A percentile compares a stretch with the other conserved stretches of the same genome.
Evolutionary conservation across 2,113 vertebrate genomes (phyloP).

Genomic region (Pollachius pollachius): DNA sequence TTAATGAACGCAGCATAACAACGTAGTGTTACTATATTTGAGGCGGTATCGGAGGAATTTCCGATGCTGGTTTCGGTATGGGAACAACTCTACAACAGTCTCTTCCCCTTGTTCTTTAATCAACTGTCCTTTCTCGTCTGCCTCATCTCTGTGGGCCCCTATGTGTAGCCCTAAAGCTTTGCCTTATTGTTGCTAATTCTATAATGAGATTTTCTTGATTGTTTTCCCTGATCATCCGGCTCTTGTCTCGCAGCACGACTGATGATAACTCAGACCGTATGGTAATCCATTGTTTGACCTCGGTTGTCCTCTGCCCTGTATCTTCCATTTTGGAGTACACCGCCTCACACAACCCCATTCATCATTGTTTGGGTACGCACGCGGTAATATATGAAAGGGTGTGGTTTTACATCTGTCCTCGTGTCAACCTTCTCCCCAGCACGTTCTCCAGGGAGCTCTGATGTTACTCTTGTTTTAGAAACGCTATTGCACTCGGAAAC

Average conservation of each 20-base stretch:
- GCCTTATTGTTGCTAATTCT: not conserved
- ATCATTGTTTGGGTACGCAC: conserved; percentile 1
- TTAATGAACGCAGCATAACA: too few species aligned
- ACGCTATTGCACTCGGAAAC: not conserved
- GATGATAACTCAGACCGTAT: too few species aligned
- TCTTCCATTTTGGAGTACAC: not conserved
- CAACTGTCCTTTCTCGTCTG: not conserved
- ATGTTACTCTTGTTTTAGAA: not conserved
- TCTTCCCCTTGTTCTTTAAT: too few species aligned
- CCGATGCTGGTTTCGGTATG: too few species aligned
- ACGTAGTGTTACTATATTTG: too few species aligned
- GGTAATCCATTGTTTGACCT: not conserved
- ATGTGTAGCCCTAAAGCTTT: not conserved
- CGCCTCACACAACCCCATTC: not conserved
- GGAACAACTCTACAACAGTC: too few species aligned
- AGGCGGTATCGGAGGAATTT: too few species aligned
- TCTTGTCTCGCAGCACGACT: not conserved
- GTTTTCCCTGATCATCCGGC: not conserved
- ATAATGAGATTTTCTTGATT: not conserved
- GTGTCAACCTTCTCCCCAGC: not conserved
- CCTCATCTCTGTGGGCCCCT: not conserved
- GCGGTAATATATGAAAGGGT: not conserved
- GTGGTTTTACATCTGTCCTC: not conserved
- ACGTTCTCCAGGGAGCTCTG: not conserved
- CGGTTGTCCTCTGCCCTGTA: not conserved